Conservation (phyloP, 2,113 vertebrate species). For the Coryphaenoides rupestris region DNA sequence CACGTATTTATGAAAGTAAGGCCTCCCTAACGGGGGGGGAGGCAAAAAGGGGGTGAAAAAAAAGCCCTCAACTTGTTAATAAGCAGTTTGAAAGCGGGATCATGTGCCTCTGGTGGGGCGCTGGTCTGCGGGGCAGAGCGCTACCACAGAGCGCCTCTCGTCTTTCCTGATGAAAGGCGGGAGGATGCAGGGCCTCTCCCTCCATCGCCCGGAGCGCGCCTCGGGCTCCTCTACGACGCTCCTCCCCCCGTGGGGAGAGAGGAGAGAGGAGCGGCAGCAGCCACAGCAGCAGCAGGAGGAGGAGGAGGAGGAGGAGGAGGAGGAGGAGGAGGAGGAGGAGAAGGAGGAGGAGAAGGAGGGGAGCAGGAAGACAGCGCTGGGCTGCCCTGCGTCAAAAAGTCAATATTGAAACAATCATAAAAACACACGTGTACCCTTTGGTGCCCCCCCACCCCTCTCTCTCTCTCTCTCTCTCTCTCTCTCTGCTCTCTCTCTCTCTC, state of each 20-base stretch:
- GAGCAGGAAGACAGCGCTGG: conserved; percentile 42
- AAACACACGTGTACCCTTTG: conserved; percentile 66
- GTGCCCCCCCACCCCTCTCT: conserved; percentile 55
- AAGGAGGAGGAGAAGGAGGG: too few relatives aligned
- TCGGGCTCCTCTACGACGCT: conserved; percentile 56
- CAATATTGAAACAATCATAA: conserved; percentile 72
- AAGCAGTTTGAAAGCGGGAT: conserved; percentile 71
- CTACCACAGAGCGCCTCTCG: conserved; percentile 57
- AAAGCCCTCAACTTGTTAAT: conserved; percentile 59
- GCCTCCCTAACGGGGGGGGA: conserved; percentile 51
- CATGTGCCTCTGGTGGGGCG: conserved; percentile 67
- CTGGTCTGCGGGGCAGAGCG: conserved; percentile 56
- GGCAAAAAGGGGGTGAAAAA: not conserved
- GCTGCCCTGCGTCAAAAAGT: conserved; percentile 60
- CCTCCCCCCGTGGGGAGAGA: conserved; percentile 18
- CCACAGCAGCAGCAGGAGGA: not conserved
- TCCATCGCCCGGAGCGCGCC: conserved; percentile 68
- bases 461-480: conserved; percentile 16
- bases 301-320: not conserved
- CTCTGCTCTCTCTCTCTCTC: conserved; percentile 37
- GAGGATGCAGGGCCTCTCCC: conserved; percentile 62
- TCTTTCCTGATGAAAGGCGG: conserved; percentile 70
- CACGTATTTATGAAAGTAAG: conserved; percentile 58
- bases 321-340: conserved; percentile 30
- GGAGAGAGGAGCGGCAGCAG: too few relatives aligned